These are phyloP conservation scores for Philaethria dido DNA, from an alignment of 2,888 invertebrate genomes.

Conservation along the genomic window DNA sequence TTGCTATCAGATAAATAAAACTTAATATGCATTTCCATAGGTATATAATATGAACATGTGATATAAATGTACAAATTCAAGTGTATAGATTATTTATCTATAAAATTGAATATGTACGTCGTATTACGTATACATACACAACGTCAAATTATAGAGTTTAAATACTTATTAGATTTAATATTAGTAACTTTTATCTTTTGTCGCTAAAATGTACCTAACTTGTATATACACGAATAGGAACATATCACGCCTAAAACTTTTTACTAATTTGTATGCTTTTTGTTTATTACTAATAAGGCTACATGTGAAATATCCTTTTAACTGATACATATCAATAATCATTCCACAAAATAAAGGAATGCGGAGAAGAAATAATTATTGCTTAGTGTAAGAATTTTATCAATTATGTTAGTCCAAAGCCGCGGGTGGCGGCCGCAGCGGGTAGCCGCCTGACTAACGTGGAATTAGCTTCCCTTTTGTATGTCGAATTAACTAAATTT, in stretches of 20 bases:
- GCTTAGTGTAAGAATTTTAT: slow-evolving; percentile 71
- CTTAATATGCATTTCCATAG: too few relatives aligned
- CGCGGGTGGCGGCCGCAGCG: slow-evolving; percentile 59
- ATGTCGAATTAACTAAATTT: slow-evolving; percentile 33
- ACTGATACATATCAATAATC: slow-evolving; percentile 52
- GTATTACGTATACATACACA: too few relatives aligned
- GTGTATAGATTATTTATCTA: neutral
- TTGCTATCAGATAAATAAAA: too few relatives aligned
- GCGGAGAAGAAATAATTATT: slow-evolving; percentile 62
- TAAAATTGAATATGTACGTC: too few relatives aligned
- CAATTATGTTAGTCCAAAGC: slow-evolving; percentile 64
- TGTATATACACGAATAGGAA: neutral
- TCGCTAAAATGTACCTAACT: neutral
- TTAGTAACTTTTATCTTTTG: neutral
- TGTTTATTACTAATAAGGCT: slow-evolving; percentile 2
- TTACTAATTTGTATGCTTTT: neutral
- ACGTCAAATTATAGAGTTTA: neutral
- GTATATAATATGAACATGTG: neutral
- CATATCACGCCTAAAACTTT: too few relatives aligned
- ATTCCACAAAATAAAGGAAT: slow-evolving; percentile 65
- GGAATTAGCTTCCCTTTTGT: slow-evolving; percentile 45
- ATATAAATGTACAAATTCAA: neutral
- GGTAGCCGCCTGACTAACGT: slow-evolving; percentile 48
- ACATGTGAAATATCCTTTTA: slow-evolving; percentile 10
- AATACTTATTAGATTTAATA: neutral